Evolutionary conservation across 2,888 invertebrate genomes (phyloP), one percentile per base, ranked within the genome.

Genomic region (Plagodis pulveraria): DNA sequence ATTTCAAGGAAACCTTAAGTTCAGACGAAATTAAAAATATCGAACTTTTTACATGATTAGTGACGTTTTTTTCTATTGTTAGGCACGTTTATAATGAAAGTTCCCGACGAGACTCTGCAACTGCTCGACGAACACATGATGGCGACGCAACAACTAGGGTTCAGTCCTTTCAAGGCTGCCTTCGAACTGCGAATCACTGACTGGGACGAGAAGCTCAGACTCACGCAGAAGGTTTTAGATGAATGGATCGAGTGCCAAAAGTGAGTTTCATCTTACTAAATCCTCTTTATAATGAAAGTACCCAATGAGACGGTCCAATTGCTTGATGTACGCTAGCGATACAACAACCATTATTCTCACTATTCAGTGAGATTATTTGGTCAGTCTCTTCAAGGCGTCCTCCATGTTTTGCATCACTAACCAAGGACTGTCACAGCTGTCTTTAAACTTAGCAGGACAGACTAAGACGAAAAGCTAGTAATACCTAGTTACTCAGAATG

Each of bases 131-230:
- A 97, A 75, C 96, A 97, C 70, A 91, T 96, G 48, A 88, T 96
- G 22, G 87, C 94, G 49, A 96, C 96, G 0, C 96, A 97, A 80
- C 95, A 96, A 73, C 93, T 97, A 56, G 94, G 95, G 33, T 96
- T 96, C 81, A 96, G 96, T 65, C 96, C 96, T 0, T 96, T 95
- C 84, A 96, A 96, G 80, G 96, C 94, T 5, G 95, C 96, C 0
- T 96, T 97, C 74, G 96, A 96, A 73, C 89, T 94, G n/a, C 93
- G 95, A 65, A 95, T 97, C 68, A 94, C 93, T 57, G 94, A 95
- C 50, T 97, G 97, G 97, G 96, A 96, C 61, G 93, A 93, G 50
- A 95, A 95, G 67, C 85, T 97, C 6, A 93, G 89, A 11, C 87
- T 94, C 36, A 94, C 94, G 48, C 94, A 95, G 81, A 95, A 93